Base-by-base conservation (phyloP, 2,888 invertebrate species). In the Acanthosepion pharaonis region DNA sequence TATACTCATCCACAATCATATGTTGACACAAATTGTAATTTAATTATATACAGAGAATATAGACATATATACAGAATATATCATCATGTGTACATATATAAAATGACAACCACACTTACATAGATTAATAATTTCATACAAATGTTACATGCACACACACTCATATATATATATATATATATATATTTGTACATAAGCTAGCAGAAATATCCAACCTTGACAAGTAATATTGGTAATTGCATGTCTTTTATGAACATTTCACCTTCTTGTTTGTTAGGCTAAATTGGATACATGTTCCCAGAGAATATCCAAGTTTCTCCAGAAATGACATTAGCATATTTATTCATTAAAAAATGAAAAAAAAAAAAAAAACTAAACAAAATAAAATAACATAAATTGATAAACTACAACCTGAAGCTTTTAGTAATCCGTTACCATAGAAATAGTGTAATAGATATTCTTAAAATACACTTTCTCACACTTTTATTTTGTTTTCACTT, bases 261-360 rank as follows among this genome's bases (percentile, higher is more conserved):
- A 18, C 9, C 11, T n/a, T 78, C n/a, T 78, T n/a, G 15, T 78
- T 78, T 78, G 78, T 78, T 78, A 15, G 78, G 78, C 78, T 78
- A 78, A 78, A 78, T 78, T 78, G 78, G 78, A 15, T 78, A n/a
- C 78, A 78, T n/a, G n/a, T 78, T 78, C n/a, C 9, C 78, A 15
- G n/a, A 78, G n/a, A 78, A 78, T n/a, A 78, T 78, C 78, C 78
- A n/a, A 15, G n/a, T 11, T 78, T 78, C 78, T 78, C 18, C n/a
- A 78, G 78, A 33, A 78, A 78, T 78, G 78, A 78, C 78, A 78
- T 78, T 78, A 15, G 78, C 78, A 78, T 78, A 78, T n/a, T 78
- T 78, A 78, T n/a, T 78, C 78, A 78, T 78, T 78, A 78, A 78
- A 59, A 78, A 78, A 78, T 78, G n/a, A n/a, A 78, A 78, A n/a